Evolutionary conservation across 2,113 vertebrate species (phyloP).

Genomic region (Smithornis capensis): DNA sequence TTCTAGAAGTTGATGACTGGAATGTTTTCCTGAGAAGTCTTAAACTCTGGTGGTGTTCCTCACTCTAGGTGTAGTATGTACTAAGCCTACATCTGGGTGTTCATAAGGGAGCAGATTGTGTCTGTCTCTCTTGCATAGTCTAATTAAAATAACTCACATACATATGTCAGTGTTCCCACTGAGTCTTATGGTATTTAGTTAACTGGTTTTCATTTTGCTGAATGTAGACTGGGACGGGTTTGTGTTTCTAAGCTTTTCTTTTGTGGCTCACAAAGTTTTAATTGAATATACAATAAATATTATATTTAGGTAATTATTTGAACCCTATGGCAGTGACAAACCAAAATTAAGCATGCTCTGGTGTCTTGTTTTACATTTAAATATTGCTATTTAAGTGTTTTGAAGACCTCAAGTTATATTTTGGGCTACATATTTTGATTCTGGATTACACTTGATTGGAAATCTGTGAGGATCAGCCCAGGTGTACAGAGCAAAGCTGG

Average conservation of each 20-base stretch:
- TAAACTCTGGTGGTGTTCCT: not conserved
- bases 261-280: slow-evolving; percentile 25
- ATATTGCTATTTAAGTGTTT: not conserved
- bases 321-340: not conserved
- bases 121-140: slow-evolving; percentile 13
- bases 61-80: not conserved
- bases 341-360: not conserved
- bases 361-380: not conserved
- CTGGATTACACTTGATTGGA: not conserved
- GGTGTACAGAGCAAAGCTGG: not conserved
- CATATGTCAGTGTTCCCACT: slow-evolving; percentile 45
- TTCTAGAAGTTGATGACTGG: not conserved
- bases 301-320: slow-evolving; percentile 32
- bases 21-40: not conserved
- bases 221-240: not conserved
- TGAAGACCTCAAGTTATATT: not conserved
- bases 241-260: slow-evolving; percentile 24
- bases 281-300: slow-evolving; percentile 10
- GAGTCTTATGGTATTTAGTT: slow-evolving; percentile 30
- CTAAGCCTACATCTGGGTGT: slow-evolving; percentile 29
- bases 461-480: not conserved
- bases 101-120: slow-evolving; percentile 42
- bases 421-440: not conserved
- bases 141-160: slow-evolving; percentile 51
- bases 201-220: slow-evolving; percentile 33